phyloP scores from a whole-genome alignment of 53 echinoderm and acorn worm species.

The Pentamera pediparva region DNA sequence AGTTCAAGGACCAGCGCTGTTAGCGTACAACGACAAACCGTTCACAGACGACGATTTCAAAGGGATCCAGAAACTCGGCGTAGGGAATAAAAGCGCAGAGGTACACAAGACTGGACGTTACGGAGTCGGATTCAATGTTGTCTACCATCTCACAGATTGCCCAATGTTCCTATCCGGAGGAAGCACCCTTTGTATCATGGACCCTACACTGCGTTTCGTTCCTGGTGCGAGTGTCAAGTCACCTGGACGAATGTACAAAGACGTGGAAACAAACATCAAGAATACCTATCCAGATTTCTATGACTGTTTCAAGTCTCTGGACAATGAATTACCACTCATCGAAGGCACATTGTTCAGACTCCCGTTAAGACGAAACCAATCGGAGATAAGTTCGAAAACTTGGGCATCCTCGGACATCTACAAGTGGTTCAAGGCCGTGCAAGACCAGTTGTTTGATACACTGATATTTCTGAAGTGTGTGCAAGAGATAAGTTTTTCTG shows the following conservation, averaged over 20 bases:
- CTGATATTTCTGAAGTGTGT: conserved; percentile 75
- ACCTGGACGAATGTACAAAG: conserved; percentile 52
- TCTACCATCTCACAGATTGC: conserved; percentile 89
- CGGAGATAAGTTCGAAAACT: conserved; percentile 32
- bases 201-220: conserved; percentile 60
- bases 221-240: conserved; percentile 33
- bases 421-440: conserved; percentile 6
- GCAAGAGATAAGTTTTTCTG: conserved; percentile 60
- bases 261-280: conserved; percentile 3
- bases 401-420: neutral
- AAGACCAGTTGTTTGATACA: conserved; percentile 48
- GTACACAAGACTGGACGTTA: conserved; percentile 73
- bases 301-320: conserved; percentile 51
- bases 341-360: conserved; percentile 74
- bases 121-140: conserved; percentile 89
- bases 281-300: conserved; percentile 49
- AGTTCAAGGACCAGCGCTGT: conserved; percentile 62
- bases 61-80: conserved; percentile 83
- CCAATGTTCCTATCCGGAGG: conserved; percentile 67
- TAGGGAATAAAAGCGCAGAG: conserved; percentile 57
- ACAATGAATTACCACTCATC: conserved; percentile 4
- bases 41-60: conserved; percentile 65
- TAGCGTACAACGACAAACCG: conserved; percentile 66
- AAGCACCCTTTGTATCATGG: conserved; percentile 63
- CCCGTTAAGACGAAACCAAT: conserved; percentile 50